These are phyloP conservation scores for Hyaena hyaena DNA, from an alignment of 2,113 vertebrate species.

Conservation along the genomic window DNA sequence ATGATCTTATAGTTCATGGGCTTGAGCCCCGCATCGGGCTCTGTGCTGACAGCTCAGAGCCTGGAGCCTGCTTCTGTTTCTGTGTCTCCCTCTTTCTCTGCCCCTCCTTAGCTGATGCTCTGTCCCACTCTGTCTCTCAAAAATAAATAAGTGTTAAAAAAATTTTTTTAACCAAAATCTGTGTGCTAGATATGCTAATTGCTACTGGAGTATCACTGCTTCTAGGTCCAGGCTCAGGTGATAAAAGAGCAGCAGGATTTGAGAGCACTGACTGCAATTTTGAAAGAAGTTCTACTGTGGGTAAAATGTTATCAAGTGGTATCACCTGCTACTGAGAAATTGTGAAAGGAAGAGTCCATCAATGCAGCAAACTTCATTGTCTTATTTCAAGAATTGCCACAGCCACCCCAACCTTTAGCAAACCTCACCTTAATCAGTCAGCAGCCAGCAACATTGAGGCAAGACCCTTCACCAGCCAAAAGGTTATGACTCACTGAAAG, in stretches of 20 bases:
- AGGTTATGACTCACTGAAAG: not conserved
- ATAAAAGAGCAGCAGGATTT: not conserved
- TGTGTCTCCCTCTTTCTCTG: not conserved
- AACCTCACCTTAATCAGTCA: not conserved
- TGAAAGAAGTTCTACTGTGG: not conserved
- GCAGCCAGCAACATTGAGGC: not conserved
- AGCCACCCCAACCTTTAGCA: not conserved
- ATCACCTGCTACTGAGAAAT: not conserved
- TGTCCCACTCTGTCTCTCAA: too few relatives aligned
- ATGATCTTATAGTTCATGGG: not conserved
- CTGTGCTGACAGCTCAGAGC: not conserved
- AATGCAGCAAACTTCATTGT: not conserved
- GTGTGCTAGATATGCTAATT: not conserved
- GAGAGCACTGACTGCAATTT: not conserved
- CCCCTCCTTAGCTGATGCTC: too few relatives aligned
- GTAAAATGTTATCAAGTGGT: not conserved
- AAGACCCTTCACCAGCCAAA: not conserved
- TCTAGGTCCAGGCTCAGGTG: not conserved
- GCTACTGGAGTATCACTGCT: not conserved
- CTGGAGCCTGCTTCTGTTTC: not conserved
- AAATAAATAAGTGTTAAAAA: too few relatives aligned
- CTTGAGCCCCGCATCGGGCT: not conserved
- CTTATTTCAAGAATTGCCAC: not conserved
- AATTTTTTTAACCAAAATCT: not conserved
- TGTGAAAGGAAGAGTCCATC: not conserved